phyloP scores from a whole-genome alignment of 1,140 invertebrate genomes.

The Ridgeia piscesae region DNA sequence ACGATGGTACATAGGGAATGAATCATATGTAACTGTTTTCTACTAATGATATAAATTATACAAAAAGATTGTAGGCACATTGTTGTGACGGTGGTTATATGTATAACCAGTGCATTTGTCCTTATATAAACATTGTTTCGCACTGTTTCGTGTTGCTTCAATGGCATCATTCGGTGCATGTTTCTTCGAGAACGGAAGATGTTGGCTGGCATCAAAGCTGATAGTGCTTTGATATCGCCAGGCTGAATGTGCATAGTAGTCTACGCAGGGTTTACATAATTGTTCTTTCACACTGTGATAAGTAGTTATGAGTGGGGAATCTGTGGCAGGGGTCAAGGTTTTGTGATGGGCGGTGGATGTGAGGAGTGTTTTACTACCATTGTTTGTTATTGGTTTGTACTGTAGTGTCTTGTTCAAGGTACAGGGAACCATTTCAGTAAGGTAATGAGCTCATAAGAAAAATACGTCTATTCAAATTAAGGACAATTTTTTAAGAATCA shows the following conservation, averaged over 20 bases:
- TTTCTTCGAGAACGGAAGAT: neutral
- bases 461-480: no score
- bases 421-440: neutral
- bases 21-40: neutral
- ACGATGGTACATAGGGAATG: neutral
- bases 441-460: no score
- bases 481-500: no score
- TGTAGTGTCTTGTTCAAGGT: neutral
- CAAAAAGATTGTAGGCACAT: neutral
- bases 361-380: neutral
- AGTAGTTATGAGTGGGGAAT: neutral
- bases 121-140: neutral
- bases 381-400: neutral
- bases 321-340: neutral
- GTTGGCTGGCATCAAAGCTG: neutral
- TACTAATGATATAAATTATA: neutral
- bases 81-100: neutral
- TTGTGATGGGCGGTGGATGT: neutral
- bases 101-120: neutral
- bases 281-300: slow-evolving; percentile 5
- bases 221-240: neutral
- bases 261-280: slow-evolving; percentile 5
- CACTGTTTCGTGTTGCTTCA: neutral
- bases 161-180: neutral
- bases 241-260: neutral